Base-by-base conservation (phyloP, 2,797 vertebrate genomes). In the Sebastiscus tertius region DNA sequence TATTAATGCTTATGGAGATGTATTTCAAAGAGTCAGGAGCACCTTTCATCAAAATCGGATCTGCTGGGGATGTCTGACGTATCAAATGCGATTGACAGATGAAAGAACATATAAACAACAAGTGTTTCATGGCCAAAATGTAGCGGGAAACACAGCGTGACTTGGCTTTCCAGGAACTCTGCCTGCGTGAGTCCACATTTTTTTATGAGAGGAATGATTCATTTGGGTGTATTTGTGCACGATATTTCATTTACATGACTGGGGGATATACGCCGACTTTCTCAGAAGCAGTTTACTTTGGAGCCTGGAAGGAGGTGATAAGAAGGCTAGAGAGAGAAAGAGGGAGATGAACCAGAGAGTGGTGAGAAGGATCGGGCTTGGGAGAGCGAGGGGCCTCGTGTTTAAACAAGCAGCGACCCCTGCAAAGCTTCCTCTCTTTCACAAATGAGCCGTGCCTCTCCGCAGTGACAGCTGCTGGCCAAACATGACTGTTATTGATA, bases 321-420 rank as follows among this genome's bases (percentile, higher is more conserved):
- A 86, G 79, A 60, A 49, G 58, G 72, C 3, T 42, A 42, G 2
- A 67, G 34, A 58, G 20, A 66, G 36, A 54, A 66, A 56, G 58
- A 55, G 39, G 34, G 22, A 60, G 54, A 1, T 12, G 66, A 80
- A 80, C 54, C 59, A 59, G 76, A 75, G 52, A 76, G 39, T 4
- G 74, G 65, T 61, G 80, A 79, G 79, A 71, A 61, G 70, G 69
- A 79, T 72, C 11, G 7, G 42, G 42, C 24, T 61, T 2, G 18
- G 18, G 65, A 9, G 75, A 82, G 77, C 7, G 8, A 64, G 75
- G 56, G 34, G 77, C 62, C 66, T 78, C 60, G 1, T 84, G 81
- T 83, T 83, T 86, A 84, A 86, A 89, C 76, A 82, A 85, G 82
- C 66, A 56, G 13, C 77, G 81, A 83, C 83, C 87, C 87, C 83